phyloP scores from a whole-genome alignment of 2,113 vertebrate species.

The Brevimyrus niger region DNA sequence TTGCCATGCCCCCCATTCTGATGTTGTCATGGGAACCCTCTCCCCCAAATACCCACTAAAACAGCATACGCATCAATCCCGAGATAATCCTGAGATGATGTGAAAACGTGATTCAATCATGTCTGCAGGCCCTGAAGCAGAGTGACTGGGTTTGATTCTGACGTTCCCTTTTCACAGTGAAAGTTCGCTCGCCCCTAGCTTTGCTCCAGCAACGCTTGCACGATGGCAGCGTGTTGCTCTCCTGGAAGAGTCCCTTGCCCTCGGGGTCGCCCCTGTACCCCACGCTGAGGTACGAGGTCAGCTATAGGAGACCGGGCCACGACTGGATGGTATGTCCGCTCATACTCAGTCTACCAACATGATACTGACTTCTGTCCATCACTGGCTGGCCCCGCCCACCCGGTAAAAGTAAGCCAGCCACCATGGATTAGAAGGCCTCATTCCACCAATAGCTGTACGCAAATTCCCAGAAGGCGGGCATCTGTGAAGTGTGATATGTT shows the following conservation, averaged over 20 bases:
- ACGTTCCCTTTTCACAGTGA: conserved; percentile 38
- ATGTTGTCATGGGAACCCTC: neutral
- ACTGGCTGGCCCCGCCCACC: neutral
- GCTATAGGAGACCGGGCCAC: conserved; percentile 40
- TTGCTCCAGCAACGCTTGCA: conserved; percentile 19
- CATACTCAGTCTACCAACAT: neutral
- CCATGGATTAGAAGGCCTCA: neutral
- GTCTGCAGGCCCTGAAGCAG: neutral
- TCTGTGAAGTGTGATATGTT: neutral
- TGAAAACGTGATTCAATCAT: neutral
- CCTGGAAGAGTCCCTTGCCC: conserved; percentile 55
- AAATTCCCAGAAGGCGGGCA: neutral
- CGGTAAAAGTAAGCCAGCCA: neutral
- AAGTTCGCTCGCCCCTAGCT: conserved; percentile 32
- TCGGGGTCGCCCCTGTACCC: conserved; percentile 36
- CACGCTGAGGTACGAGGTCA: conserved; percentile 51
- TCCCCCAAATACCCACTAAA: neutral
- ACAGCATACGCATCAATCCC: neutral
- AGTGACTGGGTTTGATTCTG: neutral
- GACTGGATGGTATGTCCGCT: conserved; percentile 53
- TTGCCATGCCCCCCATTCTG: neutral
- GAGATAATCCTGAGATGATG: neutral
- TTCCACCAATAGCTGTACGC: neutral
- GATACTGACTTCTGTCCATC: neutral
- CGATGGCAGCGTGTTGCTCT: conserved; percentile 28